Conservation (phyloP, 2,888 invertebrate species). For the Idaea straminata region DNA sequence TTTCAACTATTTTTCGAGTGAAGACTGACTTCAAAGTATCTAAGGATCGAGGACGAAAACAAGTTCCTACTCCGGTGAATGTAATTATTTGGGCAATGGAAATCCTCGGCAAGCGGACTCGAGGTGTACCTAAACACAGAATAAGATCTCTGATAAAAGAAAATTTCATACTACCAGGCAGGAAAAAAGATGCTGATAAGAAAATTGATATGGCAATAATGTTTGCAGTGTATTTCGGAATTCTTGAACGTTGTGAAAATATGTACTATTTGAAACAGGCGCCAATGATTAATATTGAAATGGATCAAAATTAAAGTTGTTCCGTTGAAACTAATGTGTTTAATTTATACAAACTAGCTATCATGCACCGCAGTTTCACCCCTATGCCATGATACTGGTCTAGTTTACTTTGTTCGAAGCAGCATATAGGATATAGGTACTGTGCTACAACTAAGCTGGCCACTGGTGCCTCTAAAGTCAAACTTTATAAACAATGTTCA, state of each 20-base stretch:
- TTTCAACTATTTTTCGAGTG: conserved; percentile 36
- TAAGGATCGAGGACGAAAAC: conserved; percentile 34
- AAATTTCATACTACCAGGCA: conserved; percentile 46
- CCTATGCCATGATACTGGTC: background rate
- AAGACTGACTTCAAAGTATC: conserved; percentile 38
- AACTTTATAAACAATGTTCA: background rate
- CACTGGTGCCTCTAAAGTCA: background rate
- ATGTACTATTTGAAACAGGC: conserved; percentile 38
- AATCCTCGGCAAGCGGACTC: conserved; percentile 37
- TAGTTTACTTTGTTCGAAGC: background rate
- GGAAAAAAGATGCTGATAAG: conserved; percentile 40
- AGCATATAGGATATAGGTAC: background rate
- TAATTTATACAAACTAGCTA: background rate
- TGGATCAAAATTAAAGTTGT: background rate
- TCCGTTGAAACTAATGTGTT: background rate
- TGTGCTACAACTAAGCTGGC: background rate
- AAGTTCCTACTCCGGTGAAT: conserved; percentile 42
- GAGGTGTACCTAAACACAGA: conserved; percentile 42
- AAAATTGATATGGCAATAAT: conserved; percentile 44
- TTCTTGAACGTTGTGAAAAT: conserved; percentile 40
- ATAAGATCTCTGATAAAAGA: conserved; percentile 46
- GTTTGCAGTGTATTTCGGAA: conserved; percentile 47
- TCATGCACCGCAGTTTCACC: background rate
- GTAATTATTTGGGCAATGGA: conserved; percentile 57
- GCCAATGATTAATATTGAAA: background rate